These are phyloP conservation scores for Hirtodrosophila alboralis DNA, from an alignment of 2,888 invertebrate species.

Conservation along the genomic window DNA sequence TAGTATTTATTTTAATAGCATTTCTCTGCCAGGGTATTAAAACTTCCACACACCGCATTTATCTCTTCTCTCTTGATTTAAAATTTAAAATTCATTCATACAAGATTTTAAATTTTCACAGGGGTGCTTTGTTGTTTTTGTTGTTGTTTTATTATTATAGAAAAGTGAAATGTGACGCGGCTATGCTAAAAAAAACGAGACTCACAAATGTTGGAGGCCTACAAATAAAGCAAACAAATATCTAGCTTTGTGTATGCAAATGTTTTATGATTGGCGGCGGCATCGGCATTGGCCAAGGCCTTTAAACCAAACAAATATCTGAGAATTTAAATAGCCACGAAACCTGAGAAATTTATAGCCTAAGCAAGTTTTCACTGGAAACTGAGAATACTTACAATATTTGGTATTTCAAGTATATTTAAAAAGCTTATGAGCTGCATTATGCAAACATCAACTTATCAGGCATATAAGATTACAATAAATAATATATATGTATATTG, in stretches of 20 bases:
- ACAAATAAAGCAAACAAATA: conserved; percentile 44
- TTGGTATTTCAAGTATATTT: conserved; percentile 6
- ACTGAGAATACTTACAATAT: conserved; percentile 15
- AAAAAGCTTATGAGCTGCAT: conserved; percentile 49
- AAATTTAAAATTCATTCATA: conserved; percentile 49
- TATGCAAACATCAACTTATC: conserved; percentile 60
- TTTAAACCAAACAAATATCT: conserved; percentile 6
- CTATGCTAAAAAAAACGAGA: conserved; percentile 68
- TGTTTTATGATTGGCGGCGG: conserved; percentile 55
- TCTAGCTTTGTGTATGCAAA: conserved; percentile 64
- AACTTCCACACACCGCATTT: no score
- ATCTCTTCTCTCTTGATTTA: no score
- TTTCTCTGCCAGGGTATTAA: no score
- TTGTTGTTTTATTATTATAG: conserved; percentile 23
- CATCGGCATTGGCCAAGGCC: neutral
- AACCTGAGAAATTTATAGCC: conserved; percentile 14
- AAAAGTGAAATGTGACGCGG: conserved; percentile 74
- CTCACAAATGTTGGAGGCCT: conserved; percentile 24
- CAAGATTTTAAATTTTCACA: conserved; percentile 31
- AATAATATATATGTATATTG: conserved; percentile 16
- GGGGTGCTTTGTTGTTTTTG: conserved; percentile 8
- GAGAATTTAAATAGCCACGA: conserved; percentile 5
- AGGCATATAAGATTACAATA: conserved; percentile 51
- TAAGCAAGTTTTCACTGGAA: conserved; percentile 19
- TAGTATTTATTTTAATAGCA: no score